These are phyloP conservation scores for Troglohyphantes excavatus DNA, from an alignment of 2,888 invertebrate genomes.

Conservation along the genomic window DNA sequence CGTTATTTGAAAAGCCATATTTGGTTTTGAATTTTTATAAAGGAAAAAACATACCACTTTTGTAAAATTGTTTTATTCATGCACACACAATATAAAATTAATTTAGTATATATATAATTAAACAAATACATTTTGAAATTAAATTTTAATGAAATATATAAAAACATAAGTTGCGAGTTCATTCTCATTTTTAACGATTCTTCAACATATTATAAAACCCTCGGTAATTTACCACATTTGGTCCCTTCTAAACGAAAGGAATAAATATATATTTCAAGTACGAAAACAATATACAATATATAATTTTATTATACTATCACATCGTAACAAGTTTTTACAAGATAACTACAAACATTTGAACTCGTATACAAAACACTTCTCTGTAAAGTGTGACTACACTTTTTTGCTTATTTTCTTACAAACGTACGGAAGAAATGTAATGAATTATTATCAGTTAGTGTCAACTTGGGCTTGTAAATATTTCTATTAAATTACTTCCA, in stretches of 20 bases:
- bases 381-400: constrained; percentile 21
- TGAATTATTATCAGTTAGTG: not conserved
- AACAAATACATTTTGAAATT: not conserved
- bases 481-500: constrained; percentile 34
- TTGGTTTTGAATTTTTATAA: no score
- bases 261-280: not conserved
- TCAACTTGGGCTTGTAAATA: constrained; percentile 38
- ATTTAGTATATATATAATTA: no score
- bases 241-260: not conserved
- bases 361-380: constrained; percentile 37
- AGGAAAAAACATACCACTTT: no score
- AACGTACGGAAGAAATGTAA: constrained; percentile 9
- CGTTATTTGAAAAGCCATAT: no score
- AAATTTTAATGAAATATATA: not conserved
- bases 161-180: not conserved
- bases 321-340: constrained; percentile 45
- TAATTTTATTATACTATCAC: constrained; percentile 49
- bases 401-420: constrained; percentile 27
- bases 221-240: not conserved
- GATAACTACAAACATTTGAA: constrained; percentile 44
- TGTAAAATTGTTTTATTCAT: no score
- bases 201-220: no score
- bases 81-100: no score
- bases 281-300: constrained; percentile 33
- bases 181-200: not conserved